Evolutionary conservation across 2,113 vertebrate species (phyloP).

Genomic region (Hippoglossus stenolepis): DNA sequence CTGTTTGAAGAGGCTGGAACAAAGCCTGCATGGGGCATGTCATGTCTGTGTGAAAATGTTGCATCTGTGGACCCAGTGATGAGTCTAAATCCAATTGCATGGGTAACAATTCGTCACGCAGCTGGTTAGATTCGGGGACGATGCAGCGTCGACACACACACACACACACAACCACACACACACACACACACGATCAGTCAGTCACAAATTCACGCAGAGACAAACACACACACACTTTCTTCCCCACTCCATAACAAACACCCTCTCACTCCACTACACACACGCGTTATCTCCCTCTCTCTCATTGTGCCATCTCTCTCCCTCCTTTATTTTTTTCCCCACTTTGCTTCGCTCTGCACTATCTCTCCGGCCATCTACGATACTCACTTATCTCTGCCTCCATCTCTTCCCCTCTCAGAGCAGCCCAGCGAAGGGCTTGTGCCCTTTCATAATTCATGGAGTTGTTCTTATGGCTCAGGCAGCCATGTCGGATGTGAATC

Average conservation of each 20-base stretch:
- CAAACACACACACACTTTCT: constrained; percentile 25
- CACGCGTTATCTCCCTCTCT: constrained; percentile 34
- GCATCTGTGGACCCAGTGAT: constrained; percentile 38
- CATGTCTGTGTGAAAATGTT: constrained; percentile 46
- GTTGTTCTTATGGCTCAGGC: constrained; percentile 75
- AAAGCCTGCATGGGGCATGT: constrained; percentile 46
- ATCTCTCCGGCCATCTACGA: constrained; percentile 51
- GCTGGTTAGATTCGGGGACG: constrained; percentile 57
- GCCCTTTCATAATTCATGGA: constrained; percentile 80
- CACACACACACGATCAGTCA: constrained; percentile 12
- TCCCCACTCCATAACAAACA: constrained; percentile 61
- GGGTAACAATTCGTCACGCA: constrained; percentile 34
- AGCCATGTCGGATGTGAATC: constrained; percentile 74
- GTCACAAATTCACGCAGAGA: constrained; percentile 34
- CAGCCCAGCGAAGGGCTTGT: constrained; percentile 58
- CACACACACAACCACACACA: constrained; percentile 23
- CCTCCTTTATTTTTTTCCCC: constrained; percentile 41
- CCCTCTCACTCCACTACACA: constrained; percentile 60
- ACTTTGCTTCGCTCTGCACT: constrained; percentile 50
- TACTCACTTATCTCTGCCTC: constrained; percentile 46
- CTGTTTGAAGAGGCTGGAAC: too few relatives aligned
- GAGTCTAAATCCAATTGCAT: constrained; percentile 38
- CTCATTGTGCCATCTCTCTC: constrained; percentile 39
- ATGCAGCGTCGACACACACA: constrained; percentile 12
- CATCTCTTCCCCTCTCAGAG: constrained; percentile 34